Evolutionary conservation across 2,888 invertebrate genomes (phyloP).

Genomic region (Rhogogaster chlorosoma): DNA sequence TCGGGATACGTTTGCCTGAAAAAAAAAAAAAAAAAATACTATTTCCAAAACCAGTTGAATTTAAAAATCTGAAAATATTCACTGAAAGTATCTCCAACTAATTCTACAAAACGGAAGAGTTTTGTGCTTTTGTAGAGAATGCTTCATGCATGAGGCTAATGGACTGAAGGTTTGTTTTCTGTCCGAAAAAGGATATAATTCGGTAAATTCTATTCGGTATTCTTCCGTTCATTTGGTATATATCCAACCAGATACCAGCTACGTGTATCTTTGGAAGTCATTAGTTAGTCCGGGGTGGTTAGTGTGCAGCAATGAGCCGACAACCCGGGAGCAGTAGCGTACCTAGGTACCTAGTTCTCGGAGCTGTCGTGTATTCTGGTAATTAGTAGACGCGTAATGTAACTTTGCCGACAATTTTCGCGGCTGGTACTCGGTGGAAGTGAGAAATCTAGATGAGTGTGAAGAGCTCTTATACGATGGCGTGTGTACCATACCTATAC

Average conservation of each 20-base stretch:
- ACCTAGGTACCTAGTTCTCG: neutral
- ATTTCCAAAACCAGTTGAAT: no score
- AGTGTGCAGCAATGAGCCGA: constrained; percentile 20
- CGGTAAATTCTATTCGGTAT: no score
- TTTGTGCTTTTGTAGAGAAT: no score
- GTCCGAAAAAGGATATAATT: neutral
- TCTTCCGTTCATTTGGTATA: neutral
- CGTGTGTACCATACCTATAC: neutral
- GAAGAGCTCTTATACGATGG: constrained; percentile 23
- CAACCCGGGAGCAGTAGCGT: neutral
- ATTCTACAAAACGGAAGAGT: no score
- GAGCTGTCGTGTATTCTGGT: constrained; percentile 35
- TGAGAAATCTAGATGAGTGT: constrained; percentile 44
- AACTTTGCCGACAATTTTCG: constrained; percentile 45
- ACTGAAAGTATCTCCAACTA: no score
- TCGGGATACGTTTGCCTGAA: no score
- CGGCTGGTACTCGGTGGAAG: neutral
- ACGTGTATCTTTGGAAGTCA: constrained; percentile 8
- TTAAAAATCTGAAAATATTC: no score
- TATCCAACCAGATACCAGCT: neutral
- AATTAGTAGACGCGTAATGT: constrained; percentile 44
- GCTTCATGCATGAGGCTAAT: neutral
- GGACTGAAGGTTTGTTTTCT: neutral
- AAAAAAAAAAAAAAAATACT: no score
- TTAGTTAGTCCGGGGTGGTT: constrained; percentile 13